Evolutionary conservation across 2,888 invertebrate species (phyloP).

Genomic region (Tethea ocularis): DNA sequence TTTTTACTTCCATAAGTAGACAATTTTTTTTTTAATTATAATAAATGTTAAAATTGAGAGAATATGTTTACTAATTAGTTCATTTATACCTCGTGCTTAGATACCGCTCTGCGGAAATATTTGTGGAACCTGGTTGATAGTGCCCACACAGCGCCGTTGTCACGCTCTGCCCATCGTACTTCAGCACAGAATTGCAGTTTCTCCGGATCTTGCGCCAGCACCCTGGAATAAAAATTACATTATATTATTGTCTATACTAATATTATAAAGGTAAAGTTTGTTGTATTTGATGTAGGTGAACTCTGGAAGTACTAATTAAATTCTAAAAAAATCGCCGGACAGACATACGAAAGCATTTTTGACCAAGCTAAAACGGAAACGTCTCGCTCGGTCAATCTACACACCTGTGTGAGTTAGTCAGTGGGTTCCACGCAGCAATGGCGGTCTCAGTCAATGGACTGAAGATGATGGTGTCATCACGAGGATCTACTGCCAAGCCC

Average conservation of each 20-base stretch:
- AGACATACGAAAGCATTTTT: too few relatives aligned
- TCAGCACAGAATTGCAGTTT: slow-evolving; percentile 91
- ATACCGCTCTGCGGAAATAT: slow-evolving; percentile 88
- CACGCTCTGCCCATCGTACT: slow-evolving; percentile 86
- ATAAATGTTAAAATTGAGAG: too few relatives aligned
- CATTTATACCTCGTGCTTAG: slow-evolving; percentile 82
- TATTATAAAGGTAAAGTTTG: too few relatives aligned
- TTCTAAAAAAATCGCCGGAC: too few relatives aligned
- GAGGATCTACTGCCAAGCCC: slow-evolving; percentile 87
- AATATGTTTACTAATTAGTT: not conserved
- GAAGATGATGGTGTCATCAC: slow-evolving; percentile 90
- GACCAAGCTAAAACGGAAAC: too few relatives aligned
- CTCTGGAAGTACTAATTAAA: too few relatives aligned
- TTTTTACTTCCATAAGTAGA: too few relatives aligned
- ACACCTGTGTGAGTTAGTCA: slow-evolving; percentile 88
- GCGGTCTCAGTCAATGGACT: slow-evolving; percentile 92
- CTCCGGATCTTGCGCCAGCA: slow-evolving; percentile 88
- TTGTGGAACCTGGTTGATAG: slow-evolving; percentile 91
- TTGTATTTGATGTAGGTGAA: too few relatives aligned
- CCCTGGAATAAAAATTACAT: slow-evolving; percentile 65
- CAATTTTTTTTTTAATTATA: too few relatives aligned
- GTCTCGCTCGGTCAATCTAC: slow-evolving; percentile 18
- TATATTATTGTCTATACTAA: too few relatives aligned
- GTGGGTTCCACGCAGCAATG: slow-evolving; percentile 91
- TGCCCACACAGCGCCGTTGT: slow-evolving; percentile 89